phyloP scores from a whole-genome alignment of 2,888 invertebrate genomes.

The Dinocampus coccinellae region DNA sequence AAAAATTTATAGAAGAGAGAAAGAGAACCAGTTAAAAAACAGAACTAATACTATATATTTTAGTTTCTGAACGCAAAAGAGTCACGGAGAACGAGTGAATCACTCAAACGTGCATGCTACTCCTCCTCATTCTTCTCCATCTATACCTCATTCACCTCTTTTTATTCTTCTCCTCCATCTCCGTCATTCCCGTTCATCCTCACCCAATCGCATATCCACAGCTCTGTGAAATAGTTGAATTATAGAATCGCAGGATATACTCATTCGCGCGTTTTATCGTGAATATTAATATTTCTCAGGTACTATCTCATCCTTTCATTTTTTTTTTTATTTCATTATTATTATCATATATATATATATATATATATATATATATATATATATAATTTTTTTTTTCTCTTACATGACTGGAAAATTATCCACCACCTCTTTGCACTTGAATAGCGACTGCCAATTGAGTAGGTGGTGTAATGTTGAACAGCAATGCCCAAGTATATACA shows the following conservation, averaged over 20 bases:
- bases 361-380: no score
- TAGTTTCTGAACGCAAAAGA: constrained; percentile 19
- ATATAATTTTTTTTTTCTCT: no score
- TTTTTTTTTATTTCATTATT: background rate
- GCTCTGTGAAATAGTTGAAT: constrained; percentile 35
- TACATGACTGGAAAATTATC: no score
- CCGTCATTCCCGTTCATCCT: background rate
- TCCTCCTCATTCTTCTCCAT: background rate
- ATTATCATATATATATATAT: no score
- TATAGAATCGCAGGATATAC: constrained; percentile 33
- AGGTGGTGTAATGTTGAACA: background rate
- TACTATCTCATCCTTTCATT: constrained; percentile 12
- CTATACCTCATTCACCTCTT: no score
- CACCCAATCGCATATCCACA: constrained; percentile 11
- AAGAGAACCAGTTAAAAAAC: constrained; percentile 10
- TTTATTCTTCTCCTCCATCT: background rate
- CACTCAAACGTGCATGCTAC: constrained; percentile 20
- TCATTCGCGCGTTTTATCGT: constrained; percentile 42
- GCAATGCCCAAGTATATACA: background rate
- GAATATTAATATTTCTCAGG: constrained; percentile 38
- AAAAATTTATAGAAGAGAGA: constrained; percentile 20
- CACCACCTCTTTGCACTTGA: background rate
- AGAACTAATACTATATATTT: constrained; percentile 25
- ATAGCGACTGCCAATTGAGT: background rate
- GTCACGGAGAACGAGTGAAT: constrained; percentile 27